A percentile compares a stretch with the other conserved stretches of the same genome.
phyloP scores from a whole-genome alignment of 2,888 invertebrate genomes.

The Erebia ligea region DNA sequence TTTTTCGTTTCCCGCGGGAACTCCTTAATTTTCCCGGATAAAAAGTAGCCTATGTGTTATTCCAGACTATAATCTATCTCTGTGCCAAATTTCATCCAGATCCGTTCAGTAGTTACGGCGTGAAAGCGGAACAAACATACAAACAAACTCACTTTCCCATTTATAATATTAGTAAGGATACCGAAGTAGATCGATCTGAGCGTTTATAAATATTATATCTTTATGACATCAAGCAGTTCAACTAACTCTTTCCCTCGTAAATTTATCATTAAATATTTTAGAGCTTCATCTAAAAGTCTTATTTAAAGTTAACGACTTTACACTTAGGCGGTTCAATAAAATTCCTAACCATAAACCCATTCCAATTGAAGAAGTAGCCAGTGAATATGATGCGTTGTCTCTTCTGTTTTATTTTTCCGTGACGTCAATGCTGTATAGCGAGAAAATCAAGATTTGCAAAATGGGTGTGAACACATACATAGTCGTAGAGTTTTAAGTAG shows the following conservation, averaged over 20 bases:
- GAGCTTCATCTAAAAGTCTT: constrained; percentile 14
- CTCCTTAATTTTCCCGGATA: no score
- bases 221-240: not conserved
- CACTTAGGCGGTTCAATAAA: constrained; percentile 25
- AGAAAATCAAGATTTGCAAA: not conserved
- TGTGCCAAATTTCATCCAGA: no score
- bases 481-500: no score
- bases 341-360: constrained; percentile 29
- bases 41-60: no score
- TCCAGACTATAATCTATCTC: no score
- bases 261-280: constrained; percentile 15
- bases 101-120: no score
- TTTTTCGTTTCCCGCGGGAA: no score
- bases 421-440: constrained; percentile 13
- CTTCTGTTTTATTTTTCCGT: constrained; percentile 30
- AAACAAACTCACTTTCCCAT: no score
- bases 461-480: not conserved
- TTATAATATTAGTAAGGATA: no score
- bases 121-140: no score
- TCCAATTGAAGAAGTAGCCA: constrained; percentile 21
- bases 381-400: constrained; percentile 32
- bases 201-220: not conserved
- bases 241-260: not conserved
- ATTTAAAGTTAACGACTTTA: constrained; percentile 26
- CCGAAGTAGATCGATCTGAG: no score